Conservation (phyloP, 1,140 invertebrate genomes). For the Coptotermes formosanus region DNA sequence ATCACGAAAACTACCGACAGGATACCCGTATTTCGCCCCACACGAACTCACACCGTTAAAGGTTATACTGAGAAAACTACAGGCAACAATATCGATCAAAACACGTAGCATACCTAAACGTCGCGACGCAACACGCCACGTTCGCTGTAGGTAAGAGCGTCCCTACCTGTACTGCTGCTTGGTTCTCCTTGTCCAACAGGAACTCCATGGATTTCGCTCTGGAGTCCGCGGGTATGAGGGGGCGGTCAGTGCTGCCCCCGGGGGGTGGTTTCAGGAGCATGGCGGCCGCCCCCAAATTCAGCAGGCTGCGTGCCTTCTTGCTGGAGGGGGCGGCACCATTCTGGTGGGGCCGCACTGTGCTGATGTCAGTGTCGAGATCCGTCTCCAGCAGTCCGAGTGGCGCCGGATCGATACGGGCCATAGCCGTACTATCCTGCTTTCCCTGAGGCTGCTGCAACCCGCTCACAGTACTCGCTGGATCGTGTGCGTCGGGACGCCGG, state of each 20-base stretch:
- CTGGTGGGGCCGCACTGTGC: conserved; percentile 34
- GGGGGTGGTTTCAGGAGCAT: conserved; percentile 45
- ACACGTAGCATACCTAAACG: too few species aligned
- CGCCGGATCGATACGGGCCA: conserved; percentile 35
- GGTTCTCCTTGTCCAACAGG: conserved; percentile 85
- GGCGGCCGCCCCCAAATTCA: conserved; percentile 63
- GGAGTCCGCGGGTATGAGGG: conserved; percentile 44
- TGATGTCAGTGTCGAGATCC: conserved; percentile 70
- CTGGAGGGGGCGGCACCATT: conserved; percentile 44
- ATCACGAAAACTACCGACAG: too few species aligned
- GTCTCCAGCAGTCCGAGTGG: conserved; percentile 74
- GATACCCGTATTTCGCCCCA: too few species aligned
- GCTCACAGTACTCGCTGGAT: conserved; percentile 21
- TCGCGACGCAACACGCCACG: too few species aligned
- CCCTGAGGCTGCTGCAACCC: conserved; percentile 23
- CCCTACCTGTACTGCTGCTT: conserved; percentile 70
- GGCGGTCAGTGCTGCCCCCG: conserved; percentile 42
- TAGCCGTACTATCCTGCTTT: conserved; percentile 39
- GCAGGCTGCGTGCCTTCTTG: conserved; percentile 73
- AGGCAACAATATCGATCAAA: too few species aligned
- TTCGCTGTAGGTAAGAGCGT: background rate
- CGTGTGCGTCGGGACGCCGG: conserved; percentile 25
- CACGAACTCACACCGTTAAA: too few species aligned
- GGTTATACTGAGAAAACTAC: too few species aligned
- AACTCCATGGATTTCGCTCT: conserved; percentile 90